These are phyloP conservation scores for Stegastes partitus DNA, from an alignment of 2,113 vertebrate species.

Conservation along the genomic window DNA sequence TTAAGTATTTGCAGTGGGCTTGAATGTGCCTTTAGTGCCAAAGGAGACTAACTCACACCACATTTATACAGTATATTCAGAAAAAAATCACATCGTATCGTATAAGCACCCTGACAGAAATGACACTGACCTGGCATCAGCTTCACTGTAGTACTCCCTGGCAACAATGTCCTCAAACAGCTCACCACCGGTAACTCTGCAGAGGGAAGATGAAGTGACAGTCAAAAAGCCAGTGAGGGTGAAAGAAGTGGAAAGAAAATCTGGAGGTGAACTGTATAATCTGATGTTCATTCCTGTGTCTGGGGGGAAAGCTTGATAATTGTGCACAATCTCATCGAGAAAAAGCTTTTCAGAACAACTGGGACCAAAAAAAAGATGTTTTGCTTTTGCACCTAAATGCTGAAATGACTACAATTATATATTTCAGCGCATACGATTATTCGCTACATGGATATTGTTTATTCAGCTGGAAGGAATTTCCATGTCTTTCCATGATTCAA, in stretches of 20 bases:
- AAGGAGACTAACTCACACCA: background rate
- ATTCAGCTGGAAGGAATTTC: constrained; percentile 42
- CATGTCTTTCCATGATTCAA: constrained; percentile 24
- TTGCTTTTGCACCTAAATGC: background rate
- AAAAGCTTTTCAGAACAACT: background rate
- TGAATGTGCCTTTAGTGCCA: constrained; percentile 31
- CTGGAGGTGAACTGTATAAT: background rate
- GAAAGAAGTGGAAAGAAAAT: background rate
- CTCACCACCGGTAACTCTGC: constrained; percentile 93
- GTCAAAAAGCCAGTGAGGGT: background rate
- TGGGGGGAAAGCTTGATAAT: background rate
- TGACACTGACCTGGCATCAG: constrained; percentile 92
- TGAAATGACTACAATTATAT: constrained; percentile 15
- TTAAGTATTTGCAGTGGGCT: background rate
- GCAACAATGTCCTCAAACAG: constrained; percentile 95
- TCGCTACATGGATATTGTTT: background rate
- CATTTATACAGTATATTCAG: constrained; percentile 2
- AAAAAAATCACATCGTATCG: background rate
- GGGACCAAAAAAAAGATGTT: background rate
- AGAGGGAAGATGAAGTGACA: background rate
- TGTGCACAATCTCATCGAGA: background rate
- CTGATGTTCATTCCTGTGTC: background rate
- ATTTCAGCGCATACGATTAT: background rate
- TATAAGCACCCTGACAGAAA: background rate
- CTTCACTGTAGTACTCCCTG: constrained; percentile 95